Base-by-base conservation (phyloP, 1,140 invertebrate species). In the Olivierus martensii region DNA sequence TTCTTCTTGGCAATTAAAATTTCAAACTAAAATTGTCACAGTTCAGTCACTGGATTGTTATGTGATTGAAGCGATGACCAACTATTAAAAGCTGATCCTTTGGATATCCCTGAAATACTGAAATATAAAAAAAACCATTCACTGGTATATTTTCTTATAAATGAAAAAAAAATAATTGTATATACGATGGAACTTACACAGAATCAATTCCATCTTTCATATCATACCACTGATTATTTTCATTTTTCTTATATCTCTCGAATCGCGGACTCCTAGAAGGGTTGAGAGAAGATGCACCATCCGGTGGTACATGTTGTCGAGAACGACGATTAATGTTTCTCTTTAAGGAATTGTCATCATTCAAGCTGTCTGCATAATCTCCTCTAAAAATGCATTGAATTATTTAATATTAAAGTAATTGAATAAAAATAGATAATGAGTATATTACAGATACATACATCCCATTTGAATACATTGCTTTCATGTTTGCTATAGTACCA, bases 251-350 rank as follows among this genome's bases (percentile, higher is more conserved):
- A 37, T 54, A 54, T 36, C 49, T 55, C 35, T 55, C 45, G 47
- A 58, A 62, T 47, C 59, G 46, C 38, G 57, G 51, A 28, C 51
- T 53, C 18, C 44, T 45, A 0, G 61, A 59, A 35, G 53, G 55
- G 39, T 58, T 61, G 5, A 61, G 55, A 6, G 60, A 54, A 1
- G 58, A 60, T 3, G 61, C 61, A 28, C 61, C 61, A 50, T 61
- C 60, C 37, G 61, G 61, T 15, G 61, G 60, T 4, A 59, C 38
- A 34, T 57, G 55, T 46, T 61, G 61, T 3, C 61, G 41, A 19
- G 48, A 52, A 18, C 52, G 17, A 4, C 50, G 14, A 18, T 57
- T 57, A 4, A 28, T 28, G 22, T 53, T 57, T 19, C 50, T 39
- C 19, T 57, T 57, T 48, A 57, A 49, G 0, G 56, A 57, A 11